Percentiles rank a stretch among this genome's conserved stretches.
These are phyloP conservation scores for Geotrupes spiniger DNA, from an alignment of 2,888 invertebrate genomes.

Conservation along the genomic window DNA sequence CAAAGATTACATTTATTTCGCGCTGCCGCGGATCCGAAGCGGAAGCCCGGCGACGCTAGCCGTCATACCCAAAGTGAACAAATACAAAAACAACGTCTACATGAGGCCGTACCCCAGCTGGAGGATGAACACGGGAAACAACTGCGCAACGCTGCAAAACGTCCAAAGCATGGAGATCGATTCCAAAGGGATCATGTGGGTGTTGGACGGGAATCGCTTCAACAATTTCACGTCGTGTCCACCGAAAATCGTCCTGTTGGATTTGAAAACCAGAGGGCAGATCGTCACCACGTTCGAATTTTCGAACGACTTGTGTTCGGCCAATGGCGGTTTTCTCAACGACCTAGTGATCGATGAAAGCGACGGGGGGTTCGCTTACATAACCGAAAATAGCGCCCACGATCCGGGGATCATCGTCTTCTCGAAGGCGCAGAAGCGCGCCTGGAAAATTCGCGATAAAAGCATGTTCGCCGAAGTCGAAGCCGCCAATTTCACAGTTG, in stretches of 20 bases:
- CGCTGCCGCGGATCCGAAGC: slow-evolving; percentile 63
- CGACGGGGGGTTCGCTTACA: slow-evolving; percentile 63
- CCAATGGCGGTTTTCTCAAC: slow-evolving; percentile 59
- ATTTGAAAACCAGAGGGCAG: slow-evolving; percentile 19
- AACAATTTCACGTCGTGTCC: slow-evolving; percentile 21
- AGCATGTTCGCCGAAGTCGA: slow-evolving; percentile 63
- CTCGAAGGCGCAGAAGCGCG: slow-evolving; percentile 53
- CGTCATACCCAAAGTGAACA: slow-evolving; percentile 38
- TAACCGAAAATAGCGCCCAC: slow-evolving; percentile 61
- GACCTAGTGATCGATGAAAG: slow-evolving; percentile 63
- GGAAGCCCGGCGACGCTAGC: slow-evolving; percentile 70
- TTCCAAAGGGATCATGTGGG: slow-evolving; percentile 67
- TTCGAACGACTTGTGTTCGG: slow-evolving; percentile 51
- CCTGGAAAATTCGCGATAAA: slow-evolving; percentile 66
- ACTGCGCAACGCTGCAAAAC: slow-evolving; percentile 65
- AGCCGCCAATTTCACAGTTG: slow-evolving; percentile 60
- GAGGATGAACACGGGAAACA: slow-evolving; percentile 58
- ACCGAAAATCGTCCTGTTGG: slow-evolving; percentile 19
- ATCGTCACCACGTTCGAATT: slow-evolving; percentile 18
- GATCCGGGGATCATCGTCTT: slow-evolving; percentile 70
- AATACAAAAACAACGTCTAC: slow-evolving; percentile 52
- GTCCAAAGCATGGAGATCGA: slow-evolving; percentile 75
- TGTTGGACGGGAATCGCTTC: slow-evolving; percentile 65
- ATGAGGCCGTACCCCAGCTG: slow-evolving; percentile 69
- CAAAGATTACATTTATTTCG: slow-evolving; percentile 63